A percentile compares a stretch with the other conserved stretches of the same genome.
Conservation (phyloP, 2,797 vertebrate species). For the Pseudomugil gertrudae region DNA sequence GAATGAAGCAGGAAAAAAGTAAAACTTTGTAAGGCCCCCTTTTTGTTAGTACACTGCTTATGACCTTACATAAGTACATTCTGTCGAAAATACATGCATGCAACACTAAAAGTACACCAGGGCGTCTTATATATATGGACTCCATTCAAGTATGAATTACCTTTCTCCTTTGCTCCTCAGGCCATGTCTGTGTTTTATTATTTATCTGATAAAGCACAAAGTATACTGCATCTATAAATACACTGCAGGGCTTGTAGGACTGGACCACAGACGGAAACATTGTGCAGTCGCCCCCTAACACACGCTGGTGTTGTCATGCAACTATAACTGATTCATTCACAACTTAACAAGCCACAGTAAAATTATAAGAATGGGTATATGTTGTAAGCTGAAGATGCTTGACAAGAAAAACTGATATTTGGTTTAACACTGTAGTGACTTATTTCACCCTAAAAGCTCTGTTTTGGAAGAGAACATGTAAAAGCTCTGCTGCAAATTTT, state of each 20-base stretch:
- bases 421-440: slow-evolving; percentile 5
- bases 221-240: slow-evolving; percentile 78
- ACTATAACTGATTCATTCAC: slow-evolving; percentile 43
- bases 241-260: slow-evolving; percentile 56
- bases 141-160: slow-evolving; percentile 75
- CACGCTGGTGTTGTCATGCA: slow-evolving; percentile 37
- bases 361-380: slow-evolving; percentile 23
- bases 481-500: slow-evolving; percentile 9
- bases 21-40: slow-evolving; percentile 33
- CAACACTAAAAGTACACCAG: slow-evolving; percentile 65
- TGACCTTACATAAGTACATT: slow-evolving; percentile 67
- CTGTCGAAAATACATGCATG: slow-evolving; percentile 52
- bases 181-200: slow-evolving; percentile 77
- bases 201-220: slow-evolving; percentile 78
- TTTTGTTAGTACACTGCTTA: slow-evolving; percentile 34
- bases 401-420: slow-evolving; percentile 12
- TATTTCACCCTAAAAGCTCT: slow-evolving; percentile 7
- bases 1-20: slow-evolving; percentile 29
- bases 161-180: slow-evolving; percentile 69
- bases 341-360: slow-evolving; percentile 18
- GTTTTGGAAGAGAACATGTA: slow-evolving; percentile 28
- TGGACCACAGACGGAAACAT: slow-evolving; percentile 31
- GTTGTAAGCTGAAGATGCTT: slow-evolving; percentile 15
- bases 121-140: slow-evolving; percentile 68
- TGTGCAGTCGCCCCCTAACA: slow-evolving; percentile 29